Percentiles rank a stretch among this genome's conserved stretches.
These are phyloP conservation scores for Thereuonema tuberculata DNA, from an alignment of 1,140 invertebrate genomes.

Conservation along the genomic window DNA sequence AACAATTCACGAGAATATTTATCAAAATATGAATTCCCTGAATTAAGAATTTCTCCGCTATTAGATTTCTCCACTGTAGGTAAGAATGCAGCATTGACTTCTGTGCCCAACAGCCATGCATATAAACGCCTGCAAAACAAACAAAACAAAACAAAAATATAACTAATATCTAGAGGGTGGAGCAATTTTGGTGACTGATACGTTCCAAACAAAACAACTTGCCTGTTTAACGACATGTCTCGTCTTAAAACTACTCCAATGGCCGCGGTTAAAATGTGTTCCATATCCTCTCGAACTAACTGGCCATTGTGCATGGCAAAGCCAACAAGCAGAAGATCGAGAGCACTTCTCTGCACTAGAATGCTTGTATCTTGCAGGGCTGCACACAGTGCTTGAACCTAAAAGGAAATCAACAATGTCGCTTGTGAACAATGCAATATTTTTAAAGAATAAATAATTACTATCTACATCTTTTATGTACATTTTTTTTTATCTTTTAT, in stretches of 20 bases:
- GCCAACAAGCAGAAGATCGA: slow-evolving; percentile 69
- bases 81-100: slow-evolving; percentile 40
- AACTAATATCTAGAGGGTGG: background rate
- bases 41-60: slow-evolving; percentile 20
- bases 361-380: slow-evolving; percentile 66
- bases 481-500: too few species aligned
- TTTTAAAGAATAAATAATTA: slow-evolving; percentile 6
- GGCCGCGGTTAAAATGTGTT: slow-evolving; percentile 60
- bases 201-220: slow-evolving; percentile 27
- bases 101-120: slow-evolving; percentile 64
- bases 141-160: slow-evolving; percentile 2
- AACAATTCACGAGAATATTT: slow-evolving; percentile 49
- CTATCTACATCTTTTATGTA: too few species aligned
- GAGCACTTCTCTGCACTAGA: slow-evolving; percentile 69
- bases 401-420: too few species aligned
- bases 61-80: slow-evolving; percentile 24
- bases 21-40: slow-evolving; percentile 50
- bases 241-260: slow-evolving; percentile 68
- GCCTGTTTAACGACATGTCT: slow-evolving; percentile 84
- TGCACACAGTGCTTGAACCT: slow-evolving; percentile 50
- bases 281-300: slow-evolving; percentile 55
- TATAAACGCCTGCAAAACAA: slow-evolving; percentile 49
- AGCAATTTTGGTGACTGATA: slow-evolving; percentile 19
- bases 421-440: slow-evolving; percentile 1
- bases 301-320: slow-evolving; percentile 77